phyloP scores from a whole-genome alignment of 1,140 invertebrate genomes.

The Drosophila rhopaloa region DNA sequence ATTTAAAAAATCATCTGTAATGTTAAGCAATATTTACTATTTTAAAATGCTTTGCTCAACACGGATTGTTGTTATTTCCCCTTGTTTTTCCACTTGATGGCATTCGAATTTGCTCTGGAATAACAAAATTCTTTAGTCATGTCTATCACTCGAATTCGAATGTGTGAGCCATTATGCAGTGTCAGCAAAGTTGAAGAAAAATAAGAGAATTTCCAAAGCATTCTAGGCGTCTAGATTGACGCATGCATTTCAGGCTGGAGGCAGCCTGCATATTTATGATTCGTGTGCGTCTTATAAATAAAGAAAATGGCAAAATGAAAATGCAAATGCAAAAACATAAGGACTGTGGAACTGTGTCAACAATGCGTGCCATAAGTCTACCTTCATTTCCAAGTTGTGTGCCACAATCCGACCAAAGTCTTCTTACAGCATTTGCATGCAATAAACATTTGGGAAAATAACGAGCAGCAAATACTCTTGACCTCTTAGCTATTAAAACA shows the following conservation, averaged over 20 bases:
- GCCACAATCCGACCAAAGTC: conserved; percentile 1
- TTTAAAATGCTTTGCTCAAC: neutral
- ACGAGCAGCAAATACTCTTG: neutral
- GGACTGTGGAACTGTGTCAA: conserved; percentile 63
- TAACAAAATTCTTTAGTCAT: conserved; percentile 30
- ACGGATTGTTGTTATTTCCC: conserved; percentile 20
- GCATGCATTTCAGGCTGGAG: conserved; percentile 53
- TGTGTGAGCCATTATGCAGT: conserved; percentile 44
- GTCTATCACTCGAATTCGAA: conserved; percentile 22
- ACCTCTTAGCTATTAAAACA: neutral
- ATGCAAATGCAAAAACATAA: conserved; percentile 39
- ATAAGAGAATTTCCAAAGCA: conserved; percentile 35
- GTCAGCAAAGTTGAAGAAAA: conserved; percentile 33
- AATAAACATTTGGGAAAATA: neutral
- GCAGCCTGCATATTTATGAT: conserved; percentile 72
- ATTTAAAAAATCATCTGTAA: neutral
- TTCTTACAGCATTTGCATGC: neutral
- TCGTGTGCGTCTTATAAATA: conserved; percentile 71
- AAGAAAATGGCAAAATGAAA: conserved; percentile 43
- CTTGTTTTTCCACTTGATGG: conserved; percentile 45
- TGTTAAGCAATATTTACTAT: conserved; percentile 1
- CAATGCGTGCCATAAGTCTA: conserved; percentile 63
- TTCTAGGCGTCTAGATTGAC: conserved; percentile 44
- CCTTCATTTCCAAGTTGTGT: neutral
- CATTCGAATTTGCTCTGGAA: conserved; percentile 35